Percentiles rank a stretch among this genome's conserved stretches.
These are phyloP conservation scores for Aurelia aurita complex sp. Pacific DNA, from an alignment of 30 jellyfish, hydroid and myxozoan species.

Conservation along the genomic window DNA sequence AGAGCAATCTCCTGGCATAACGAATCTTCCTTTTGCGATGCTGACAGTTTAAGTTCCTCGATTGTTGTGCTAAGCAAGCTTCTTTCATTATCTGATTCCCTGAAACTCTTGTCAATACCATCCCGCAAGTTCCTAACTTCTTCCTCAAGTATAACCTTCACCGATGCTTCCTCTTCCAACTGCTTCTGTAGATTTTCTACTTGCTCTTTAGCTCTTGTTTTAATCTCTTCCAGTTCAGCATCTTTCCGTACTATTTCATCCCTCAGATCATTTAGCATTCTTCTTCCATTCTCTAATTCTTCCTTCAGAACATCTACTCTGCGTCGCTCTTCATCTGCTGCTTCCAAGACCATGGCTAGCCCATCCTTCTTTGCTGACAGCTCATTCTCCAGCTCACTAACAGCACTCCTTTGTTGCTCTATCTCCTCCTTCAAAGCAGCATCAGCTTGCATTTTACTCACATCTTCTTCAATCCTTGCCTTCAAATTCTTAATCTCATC, in stretches of 20 bases:
- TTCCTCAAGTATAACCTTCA: constrained; percentile 1
- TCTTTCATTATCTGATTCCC: constrained; percentile 7
- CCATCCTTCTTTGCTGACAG: constrained; percentile 23
- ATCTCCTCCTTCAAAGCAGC: not conserved
- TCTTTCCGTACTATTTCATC: constrained; percentile 1
- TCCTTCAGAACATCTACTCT: not conserved
- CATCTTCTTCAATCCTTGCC: not conserved
- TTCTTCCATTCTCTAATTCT: constrained; percentile 2
- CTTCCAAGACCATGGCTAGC: not conserved
- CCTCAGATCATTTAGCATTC: not conserved
- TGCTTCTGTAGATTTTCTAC: not conserved
- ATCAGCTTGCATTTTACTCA: not conserved
- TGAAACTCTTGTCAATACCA: constrained; percentile 1
- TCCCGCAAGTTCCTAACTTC: not conserved
- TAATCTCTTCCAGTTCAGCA: constrained; percentile 2
- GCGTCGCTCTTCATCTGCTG: not conserved
- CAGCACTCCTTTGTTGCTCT: no score
- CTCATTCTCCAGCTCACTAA: constrained; percentile 18
- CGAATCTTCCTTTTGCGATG: constrained; percentile 31
- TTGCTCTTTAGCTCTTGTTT: not conserved
- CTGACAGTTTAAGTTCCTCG: constrained; percentile 33
- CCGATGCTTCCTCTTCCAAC: not conserved
- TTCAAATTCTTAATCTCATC: not conserved
- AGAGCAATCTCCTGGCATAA: constrained; percentile 50
- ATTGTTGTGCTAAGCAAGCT: constrained; percentile 23